A percentile compares a stretch with the other conserved stretches of the same genome.
These are phyloP conservation scores for Pangasius macronema DNA, from an alignment of 2,797 vertebrate genomes.

Conservation along the genomic window DNA sequence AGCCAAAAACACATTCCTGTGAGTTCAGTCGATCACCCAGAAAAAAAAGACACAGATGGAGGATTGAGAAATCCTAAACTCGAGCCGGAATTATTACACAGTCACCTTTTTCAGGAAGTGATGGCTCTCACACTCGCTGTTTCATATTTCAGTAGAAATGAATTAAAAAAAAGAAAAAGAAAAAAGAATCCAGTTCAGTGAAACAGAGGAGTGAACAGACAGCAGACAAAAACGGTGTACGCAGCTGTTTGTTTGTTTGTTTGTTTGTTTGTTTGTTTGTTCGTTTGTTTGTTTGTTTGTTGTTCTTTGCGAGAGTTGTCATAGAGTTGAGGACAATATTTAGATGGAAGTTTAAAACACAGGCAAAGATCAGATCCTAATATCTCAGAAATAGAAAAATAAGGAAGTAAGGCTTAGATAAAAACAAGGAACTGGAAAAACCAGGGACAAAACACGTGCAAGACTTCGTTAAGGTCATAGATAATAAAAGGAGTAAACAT, in stretches of 20 bases:
- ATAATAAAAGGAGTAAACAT: neutral
- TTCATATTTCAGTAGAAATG: neutral
- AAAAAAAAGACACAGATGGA: neutral
- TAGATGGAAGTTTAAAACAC: neutral
- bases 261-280: neutral
- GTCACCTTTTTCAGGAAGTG: neutral
- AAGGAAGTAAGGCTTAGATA: too few relatives aligned
- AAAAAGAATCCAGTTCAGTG: neutral
- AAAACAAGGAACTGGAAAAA: neutral
- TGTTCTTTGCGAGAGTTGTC: neutral
- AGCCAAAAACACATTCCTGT: neutral
- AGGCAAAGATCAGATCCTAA: neutral
- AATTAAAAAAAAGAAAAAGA: neutral
- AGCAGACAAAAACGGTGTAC: too few relatives aligned
- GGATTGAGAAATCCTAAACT: neutral
- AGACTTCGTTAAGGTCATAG: neutral
- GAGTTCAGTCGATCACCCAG: too few relatives aligned
- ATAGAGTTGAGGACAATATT: neutral
- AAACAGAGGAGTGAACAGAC: neutral
- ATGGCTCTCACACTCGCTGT: neutral
- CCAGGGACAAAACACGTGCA: neutral
- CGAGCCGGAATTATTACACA: neutral
- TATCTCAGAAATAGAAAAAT: neutral
- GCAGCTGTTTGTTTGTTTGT: neutral
- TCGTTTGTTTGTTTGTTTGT: neutral